These are phyloP conservation scores for Wasmannia auropunctata DNA, from an alignment of 1,140 invertebrate genomes.

Conservation along the genomic window DNA sequence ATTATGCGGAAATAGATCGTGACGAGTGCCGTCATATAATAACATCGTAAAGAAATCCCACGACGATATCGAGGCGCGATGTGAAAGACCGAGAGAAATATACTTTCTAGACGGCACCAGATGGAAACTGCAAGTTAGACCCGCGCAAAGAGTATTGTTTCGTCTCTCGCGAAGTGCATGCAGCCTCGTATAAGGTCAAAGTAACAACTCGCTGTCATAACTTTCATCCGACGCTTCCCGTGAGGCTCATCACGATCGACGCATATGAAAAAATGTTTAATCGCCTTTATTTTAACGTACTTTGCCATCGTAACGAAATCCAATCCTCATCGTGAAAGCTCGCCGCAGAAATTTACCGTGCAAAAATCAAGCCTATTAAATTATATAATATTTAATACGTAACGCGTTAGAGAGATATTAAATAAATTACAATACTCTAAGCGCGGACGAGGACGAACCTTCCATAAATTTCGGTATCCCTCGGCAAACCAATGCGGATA, in stretches of 20 bases:
- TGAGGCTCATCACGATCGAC: not conserved
- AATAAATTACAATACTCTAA: not conserved
- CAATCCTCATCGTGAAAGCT: slow-evolving; percentile 4
- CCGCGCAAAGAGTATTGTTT: slow-evolving; percentile 50
- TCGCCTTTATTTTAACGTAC: not conserved
- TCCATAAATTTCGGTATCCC: not conserved
- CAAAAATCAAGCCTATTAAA: not conserved
- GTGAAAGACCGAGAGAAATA: slow-evolving; percentile 64
- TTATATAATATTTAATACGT: slow-evolving; percentile 33
- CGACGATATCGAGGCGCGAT: slow-evolving; percentile 16
- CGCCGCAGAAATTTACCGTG: not conserved
- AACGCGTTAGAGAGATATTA: not conserved
- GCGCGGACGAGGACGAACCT: too few species aligned
- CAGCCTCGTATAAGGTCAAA: slow-evolving; percentile 14
- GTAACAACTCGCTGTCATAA: slow-evolving; percentile 13
- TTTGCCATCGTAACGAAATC: not conserved
- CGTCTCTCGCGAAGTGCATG: not conserved
- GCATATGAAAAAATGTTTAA: not conserved
- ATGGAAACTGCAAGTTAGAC: slow-evolving; percentile 67
- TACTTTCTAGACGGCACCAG: slow-evolving; percentile 69
- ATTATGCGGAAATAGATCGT: not conserved
- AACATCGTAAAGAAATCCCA: slow-evolving; percentile 59
- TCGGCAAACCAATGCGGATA: not conserved
- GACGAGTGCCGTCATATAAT: not conserved
- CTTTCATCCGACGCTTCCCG: slow-evolving; percentile 13